phyloP scores from a whole-genome alignment of 2,888 invertebrate species.

The Lordiphosa fenestrarum region DNA sequence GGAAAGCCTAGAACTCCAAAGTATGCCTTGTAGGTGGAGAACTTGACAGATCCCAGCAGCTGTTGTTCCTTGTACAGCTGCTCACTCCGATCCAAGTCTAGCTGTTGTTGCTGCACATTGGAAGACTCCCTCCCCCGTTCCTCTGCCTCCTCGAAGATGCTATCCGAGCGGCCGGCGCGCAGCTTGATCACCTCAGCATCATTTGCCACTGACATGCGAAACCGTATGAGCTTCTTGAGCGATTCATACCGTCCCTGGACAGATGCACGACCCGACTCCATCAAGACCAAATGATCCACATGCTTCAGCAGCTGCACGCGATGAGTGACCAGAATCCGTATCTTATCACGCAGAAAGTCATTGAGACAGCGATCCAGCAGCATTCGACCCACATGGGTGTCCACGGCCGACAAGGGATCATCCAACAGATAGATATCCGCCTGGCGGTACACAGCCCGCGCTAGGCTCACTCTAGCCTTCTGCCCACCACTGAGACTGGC shows the following conservation, averaged over 20 bases:
- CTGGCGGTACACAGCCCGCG: constrained; percentile 80
- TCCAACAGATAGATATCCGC: constrained; percentile 87
- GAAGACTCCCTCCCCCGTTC: constrained; percentile 58
- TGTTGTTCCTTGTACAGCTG: constrained; percentile 82
- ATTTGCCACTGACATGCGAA: constrained; percentile 69
- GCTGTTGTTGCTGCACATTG: constrained; percentile 82
- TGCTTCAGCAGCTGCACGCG: constrained; percentile 84
- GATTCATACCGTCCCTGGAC: constrained; percentile 77
- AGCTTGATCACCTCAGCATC: constrained; percentile 65
- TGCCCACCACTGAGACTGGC: constrained; percentile 88
- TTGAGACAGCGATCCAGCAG: constrained; percentile 82
- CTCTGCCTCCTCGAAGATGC: constrained; percentile 56
- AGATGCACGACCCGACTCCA: constrained; percentile 78
- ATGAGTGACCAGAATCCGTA: constrained; percentile 87
- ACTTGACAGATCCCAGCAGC: constrained; percentile 84
- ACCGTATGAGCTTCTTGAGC: constrained; percentile 82
- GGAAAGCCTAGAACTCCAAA: constrained; percentile 81
- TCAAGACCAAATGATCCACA: constrained; percentile 82
- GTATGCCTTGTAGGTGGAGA: constrained; percentile 83
- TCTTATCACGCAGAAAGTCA: constrained; percentile 83
- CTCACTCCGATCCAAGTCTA: constrained; percentile 44
- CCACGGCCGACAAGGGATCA: constrained; percentile 90
- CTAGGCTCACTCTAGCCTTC: constrained; percentile 88
- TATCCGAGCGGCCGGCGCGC: constrained; percentile 61
- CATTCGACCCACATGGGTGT: constrained; percentile 83